Conservation (phyloP, 2,797 vertebrate genomes). For the Pseudopleuronectes americanus region DNA sequence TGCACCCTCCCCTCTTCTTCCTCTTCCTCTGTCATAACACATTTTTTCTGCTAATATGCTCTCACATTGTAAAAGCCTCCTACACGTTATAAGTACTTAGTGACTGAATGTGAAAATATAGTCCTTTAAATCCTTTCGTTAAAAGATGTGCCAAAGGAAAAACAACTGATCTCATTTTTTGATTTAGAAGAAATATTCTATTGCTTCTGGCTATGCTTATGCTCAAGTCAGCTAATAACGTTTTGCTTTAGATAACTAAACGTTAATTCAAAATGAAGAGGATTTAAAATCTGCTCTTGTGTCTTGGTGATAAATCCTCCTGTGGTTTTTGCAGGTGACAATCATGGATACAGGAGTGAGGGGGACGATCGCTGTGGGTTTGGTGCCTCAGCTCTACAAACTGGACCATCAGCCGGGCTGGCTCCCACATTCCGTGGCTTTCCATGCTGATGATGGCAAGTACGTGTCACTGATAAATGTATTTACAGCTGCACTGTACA, state of each 20-base stretch:
- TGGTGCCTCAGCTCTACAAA: slow-evolving; percentile 94
- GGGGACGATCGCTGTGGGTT: slow-evolving; percentile 94
- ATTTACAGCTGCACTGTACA: not conserved
- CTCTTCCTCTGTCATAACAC: not conserved
- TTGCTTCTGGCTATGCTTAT: not conserved
- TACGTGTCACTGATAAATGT: slow-evolving; percentile 76
- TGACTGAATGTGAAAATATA: not conserved
- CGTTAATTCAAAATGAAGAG: not conserved
- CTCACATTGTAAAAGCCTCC: slow-evolving; percentile 22
- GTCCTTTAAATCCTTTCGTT: not conserved
- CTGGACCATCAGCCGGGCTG: slow-evolving; percentile 96
- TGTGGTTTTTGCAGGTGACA: slow-evolving; percentile 86
- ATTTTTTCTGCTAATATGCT: slow-evolving; percentile 1
- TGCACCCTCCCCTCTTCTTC: not conserved
- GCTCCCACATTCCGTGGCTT: slow-evolving; percentile 94
- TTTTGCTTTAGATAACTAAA: not conserved
- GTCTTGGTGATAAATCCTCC: not conserved
- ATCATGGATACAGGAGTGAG: slow-evolving; percentile 94
- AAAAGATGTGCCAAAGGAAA: not conserved
- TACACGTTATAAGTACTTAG: not conserved
- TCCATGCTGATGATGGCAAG: slow-evolving; percentile 97
- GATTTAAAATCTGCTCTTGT: not conserved
- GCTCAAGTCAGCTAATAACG: not conserved
- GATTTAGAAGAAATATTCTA: not conserved
- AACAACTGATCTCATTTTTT: not conserved